A percentile compares a stretch with the other conserved stretches of the same genome.
Evolutionary conservation across 2,113 vertebrate species (phyloP).

Genomic region (Calyptomena viridis): DNA sequence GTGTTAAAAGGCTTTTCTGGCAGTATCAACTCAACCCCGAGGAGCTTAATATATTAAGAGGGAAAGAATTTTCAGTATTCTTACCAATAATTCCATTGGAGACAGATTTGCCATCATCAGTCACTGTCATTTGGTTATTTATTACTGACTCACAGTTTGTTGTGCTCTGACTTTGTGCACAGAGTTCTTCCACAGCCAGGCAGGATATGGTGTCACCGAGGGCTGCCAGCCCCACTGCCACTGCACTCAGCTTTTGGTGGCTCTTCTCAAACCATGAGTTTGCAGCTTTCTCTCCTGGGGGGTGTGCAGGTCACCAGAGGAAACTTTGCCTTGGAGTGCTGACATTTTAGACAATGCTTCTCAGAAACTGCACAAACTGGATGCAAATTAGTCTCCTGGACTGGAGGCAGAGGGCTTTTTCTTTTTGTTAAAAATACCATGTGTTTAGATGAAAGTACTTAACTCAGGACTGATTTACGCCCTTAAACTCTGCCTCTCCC

Average conservation of each 20-base stretch:
- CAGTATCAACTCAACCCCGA: neutral
- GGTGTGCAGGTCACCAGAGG: neutral
- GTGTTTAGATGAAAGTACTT: neutral
- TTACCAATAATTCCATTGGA: neutral
- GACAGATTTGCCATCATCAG: neutral
- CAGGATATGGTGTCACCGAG: neutral
- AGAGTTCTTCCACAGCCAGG: neutral
- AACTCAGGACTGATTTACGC: neutral
- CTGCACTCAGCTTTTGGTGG: neutral
- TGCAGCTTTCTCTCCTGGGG: neutral
- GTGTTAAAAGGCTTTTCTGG: constrained; percentile 29
- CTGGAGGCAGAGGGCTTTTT: neutral
- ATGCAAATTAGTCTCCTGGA: neutral
- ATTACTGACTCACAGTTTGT: neutral
- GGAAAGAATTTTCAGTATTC: constrained; percentile 40
- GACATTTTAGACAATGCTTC: neutral
- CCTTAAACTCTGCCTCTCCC: neutral
- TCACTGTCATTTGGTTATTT: constrained; percentile 7
- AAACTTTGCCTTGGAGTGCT: neutral
- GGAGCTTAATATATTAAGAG: neutral
- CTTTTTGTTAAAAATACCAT: neutral
- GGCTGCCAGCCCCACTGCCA: neutral
- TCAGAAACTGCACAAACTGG: neutral
- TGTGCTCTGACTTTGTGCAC: neutral
- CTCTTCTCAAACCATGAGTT: neutral